Conservation (phyloP, 2,113 vertebrate genomes). For the Ciconia maguari region DNA sequence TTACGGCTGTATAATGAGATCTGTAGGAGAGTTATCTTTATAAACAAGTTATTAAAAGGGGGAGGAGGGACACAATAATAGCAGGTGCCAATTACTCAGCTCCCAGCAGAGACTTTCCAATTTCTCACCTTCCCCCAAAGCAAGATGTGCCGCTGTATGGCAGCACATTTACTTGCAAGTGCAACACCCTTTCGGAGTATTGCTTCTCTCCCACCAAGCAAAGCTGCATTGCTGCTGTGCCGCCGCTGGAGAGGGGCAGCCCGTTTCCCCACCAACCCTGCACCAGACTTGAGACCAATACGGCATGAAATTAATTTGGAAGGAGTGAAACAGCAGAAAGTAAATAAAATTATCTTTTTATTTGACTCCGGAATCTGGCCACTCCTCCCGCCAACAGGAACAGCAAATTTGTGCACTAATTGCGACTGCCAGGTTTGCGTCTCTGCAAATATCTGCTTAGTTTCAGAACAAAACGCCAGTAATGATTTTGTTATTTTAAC, state of each 20-base stretch:
- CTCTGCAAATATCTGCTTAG: background rate
- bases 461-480: background rate
- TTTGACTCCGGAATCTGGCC: background rate
- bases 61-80: conserved; percentile 42
- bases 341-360: background rate
- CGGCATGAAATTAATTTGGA: background rate
- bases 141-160: conserved; percentile 37
- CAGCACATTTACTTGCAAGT: background rate
- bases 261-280: background rate
- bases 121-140: conserved; percentile 63
- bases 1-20: conserved; percentile 12
- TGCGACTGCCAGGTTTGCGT: background rate
- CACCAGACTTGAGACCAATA: background rate
- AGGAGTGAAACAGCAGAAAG: background rate
- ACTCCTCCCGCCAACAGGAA: background rate
- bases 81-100: conserved; percentile 63
- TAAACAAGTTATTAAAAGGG: conserved; percentile 51
- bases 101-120: conserved; percentile 37
- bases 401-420: background rate
- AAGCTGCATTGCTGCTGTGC: background rate
- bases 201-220: background rate
- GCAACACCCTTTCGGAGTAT: background rate
- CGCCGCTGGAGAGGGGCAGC: background rate
- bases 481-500: conserved; percentile 29
- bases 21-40: conserved; percentile 36